phyloP scores from a whole-genome alignment of 2,113 vertebrate species.

The Rhea americana region DNA sequence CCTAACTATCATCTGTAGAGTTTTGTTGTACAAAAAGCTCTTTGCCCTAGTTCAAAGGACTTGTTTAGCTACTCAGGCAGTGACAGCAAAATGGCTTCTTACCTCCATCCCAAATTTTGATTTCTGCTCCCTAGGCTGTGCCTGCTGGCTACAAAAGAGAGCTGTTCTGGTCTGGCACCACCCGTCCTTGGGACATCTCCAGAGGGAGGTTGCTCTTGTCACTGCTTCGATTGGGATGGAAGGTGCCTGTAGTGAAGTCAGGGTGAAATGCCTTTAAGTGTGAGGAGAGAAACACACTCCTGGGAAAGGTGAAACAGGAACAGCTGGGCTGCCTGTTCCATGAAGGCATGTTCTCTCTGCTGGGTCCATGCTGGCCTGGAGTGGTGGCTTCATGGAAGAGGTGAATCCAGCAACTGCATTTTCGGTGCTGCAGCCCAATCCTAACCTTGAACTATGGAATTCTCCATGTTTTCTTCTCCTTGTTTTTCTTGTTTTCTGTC shows the following conservation, averaged over 20 bases:
- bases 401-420: neutral
- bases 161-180: too few relatives aligned
- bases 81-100: neutral
- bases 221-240: neutral
- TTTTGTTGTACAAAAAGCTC: neutral
- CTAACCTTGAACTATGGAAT: neutral
- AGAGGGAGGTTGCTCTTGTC: neutral
- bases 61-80: neutral
- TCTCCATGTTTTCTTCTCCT: neutral
- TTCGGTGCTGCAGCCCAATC: neutral
- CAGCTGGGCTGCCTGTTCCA: neutral
- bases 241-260: neutral
- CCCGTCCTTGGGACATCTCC: neutral
- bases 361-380: neutral
- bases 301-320: neutral
- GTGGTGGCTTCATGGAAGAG: neutral
- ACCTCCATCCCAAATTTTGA: neutral
- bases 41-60: neutral
- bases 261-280: neutral
- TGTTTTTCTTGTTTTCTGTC: neutral
- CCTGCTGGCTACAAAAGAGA: too few relatives aligned
- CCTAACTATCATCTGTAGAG: neutral
- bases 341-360: neutral
- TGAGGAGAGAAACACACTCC: neutral
- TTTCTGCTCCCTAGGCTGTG: neutral